Evolutionary conservation across 1,140 invertebrate species (phyloP).

Genomic region (Lamellibrachia luymesi): DNA sequence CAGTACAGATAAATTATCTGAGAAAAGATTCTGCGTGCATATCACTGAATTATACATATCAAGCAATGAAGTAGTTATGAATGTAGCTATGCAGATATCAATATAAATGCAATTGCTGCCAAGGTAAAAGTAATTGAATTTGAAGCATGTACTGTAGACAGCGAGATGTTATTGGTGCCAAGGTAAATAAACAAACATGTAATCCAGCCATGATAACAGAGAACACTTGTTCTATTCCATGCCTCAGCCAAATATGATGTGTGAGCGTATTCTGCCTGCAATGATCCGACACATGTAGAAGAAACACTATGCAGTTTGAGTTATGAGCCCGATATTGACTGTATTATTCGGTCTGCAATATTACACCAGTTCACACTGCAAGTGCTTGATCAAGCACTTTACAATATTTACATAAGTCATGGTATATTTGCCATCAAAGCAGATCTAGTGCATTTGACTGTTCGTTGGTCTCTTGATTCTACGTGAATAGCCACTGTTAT

Average conservation of each 20-base stretch:
- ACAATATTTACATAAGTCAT: not conserved
- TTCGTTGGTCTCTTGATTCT: not conserved
- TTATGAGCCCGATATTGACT: not conserved
- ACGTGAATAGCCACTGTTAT: not conserved
- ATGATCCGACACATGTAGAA: not conserved
- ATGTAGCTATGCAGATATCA: not conserved
- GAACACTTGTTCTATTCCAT: not conserved
- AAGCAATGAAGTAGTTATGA: not conserved
- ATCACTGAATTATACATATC: not conserved
- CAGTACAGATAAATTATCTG: not conserved
- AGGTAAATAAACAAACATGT: not conserved
- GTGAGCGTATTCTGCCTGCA: not conserved
- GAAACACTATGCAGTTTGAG: not conserved
- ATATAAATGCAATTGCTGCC: not conserved
- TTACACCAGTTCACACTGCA: not conserved
- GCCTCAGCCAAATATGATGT: not conserved
- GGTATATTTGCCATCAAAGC: not conserved
- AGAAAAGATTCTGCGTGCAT: not conserved
- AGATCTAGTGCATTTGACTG: not conserved
- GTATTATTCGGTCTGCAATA: not conserved
- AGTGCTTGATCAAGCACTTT: not conserved
- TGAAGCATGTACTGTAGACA: not conserved
- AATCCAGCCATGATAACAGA: not conserved
- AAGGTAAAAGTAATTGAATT: not conserved
- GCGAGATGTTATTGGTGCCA: not conserved